phyloP scores from a whole-genome alignment of 2,113 vertebrate species.

The Xenus cinereus region DNA sequence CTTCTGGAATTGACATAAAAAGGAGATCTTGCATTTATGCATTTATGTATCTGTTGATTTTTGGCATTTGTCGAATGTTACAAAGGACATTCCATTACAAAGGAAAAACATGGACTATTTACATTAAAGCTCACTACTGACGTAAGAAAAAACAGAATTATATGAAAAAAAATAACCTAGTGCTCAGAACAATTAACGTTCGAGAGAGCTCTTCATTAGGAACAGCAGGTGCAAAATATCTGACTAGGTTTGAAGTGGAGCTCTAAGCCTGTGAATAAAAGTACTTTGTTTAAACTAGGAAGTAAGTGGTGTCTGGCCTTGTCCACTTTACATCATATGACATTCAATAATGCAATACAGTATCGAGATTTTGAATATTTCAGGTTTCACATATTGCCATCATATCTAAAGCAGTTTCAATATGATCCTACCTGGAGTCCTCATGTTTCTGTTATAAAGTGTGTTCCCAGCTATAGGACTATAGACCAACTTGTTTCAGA shows the following conservation, averaged over 20 bases:
- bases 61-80: not conserved
- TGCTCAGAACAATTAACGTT: not conserved
- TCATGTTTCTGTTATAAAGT: not conserved
- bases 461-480: not conserved
- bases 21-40: not conserved
- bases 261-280: not conserved
- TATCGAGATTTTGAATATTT: not conserved
- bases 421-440: not conserved
- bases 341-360: not conserved
- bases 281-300: not conserved
- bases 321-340: not conserved
- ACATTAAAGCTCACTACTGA: not conserved
- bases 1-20: not conserved
- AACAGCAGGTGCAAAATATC: not conserved
- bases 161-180: not conserved
- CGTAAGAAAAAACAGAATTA: not conserved
- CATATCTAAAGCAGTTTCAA: not conserved
- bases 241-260: not conserved
- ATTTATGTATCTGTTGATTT: not conserved
- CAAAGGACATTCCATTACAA: not conserved
- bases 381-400: not conserved
- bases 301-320: not conserved
- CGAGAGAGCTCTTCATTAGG: not conserved
- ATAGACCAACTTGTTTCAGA: not conserved
- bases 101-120: not conserved